Evolutionary conservation across 1,140 invertebrate species (phyloP).

Genomic region (Drosophila ohnishii): DNA sequence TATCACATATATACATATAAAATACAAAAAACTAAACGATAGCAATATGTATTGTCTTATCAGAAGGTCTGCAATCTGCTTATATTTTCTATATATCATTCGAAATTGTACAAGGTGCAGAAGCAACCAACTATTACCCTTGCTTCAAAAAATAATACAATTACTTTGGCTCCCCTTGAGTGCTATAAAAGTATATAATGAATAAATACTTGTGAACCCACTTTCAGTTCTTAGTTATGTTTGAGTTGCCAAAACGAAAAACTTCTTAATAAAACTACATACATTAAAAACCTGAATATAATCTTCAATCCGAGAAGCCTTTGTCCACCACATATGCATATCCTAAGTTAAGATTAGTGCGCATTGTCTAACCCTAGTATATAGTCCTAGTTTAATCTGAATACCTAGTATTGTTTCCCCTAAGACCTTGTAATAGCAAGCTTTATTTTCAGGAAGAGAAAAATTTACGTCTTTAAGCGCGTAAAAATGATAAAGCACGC

Average conservation of each 20-base stretch:
- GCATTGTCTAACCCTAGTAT: conserved; percentile 42
- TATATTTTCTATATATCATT: conserved; percentile 32
- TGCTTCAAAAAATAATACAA: conserved; percentile 2
- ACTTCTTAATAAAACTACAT: conserved; percentile 30
- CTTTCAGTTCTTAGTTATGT: conserved; percentile 15
- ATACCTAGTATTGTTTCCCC: conserved; percentile 26
- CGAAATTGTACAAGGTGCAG: conserved; percentile 20
- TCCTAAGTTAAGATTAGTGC: conserved; percentile 54
- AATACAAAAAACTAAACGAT: conserved; percentile 37
- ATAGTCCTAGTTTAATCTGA: conserved; percentile 42
- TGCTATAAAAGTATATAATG: conserved; percentile 27
- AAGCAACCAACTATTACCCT: conserved; percentile 9
- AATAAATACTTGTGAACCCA: conserved; percentile 16
- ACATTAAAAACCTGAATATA: conserved; percentile 8
- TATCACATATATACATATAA: conserved; percentile 52
- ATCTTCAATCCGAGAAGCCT: conserved; percentile 28
- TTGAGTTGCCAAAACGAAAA: conserved; percentile 29
- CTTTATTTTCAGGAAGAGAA: no score
- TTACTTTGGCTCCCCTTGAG: conserved; percentile 21
- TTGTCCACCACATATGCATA: conserved; percentile 41
- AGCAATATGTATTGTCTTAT: conserved; percentile 51
- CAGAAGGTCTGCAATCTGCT: conserved; percentile 19
- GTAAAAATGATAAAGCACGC: background rate
- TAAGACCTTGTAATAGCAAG: background rate
- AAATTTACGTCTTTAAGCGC: no score